Evolutionary conservation across 2,113 vertebrate species (phyloP).

Genomic region (Scatophagus argus): DNA sequence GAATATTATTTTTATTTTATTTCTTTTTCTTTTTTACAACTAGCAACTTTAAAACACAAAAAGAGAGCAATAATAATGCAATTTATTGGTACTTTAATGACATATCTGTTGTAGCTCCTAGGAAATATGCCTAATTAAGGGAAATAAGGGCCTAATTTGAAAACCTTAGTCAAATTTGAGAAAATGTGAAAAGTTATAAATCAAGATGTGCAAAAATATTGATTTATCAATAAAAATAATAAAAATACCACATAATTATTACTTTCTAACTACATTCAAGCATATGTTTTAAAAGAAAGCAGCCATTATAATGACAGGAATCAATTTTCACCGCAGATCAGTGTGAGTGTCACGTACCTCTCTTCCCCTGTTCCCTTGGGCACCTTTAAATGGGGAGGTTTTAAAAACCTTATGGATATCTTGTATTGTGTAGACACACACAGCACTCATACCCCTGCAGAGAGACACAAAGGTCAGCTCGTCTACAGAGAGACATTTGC

Average conservation of each 20-base stretch:
- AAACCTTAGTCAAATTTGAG: neutral
- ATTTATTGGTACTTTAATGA: neutral
- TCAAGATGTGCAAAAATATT: too few species aligned
- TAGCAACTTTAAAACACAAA: neutral
- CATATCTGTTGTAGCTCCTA: neutral
- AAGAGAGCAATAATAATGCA: neutral
- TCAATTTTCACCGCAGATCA: neutral
- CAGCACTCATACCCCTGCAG: conserved; percentile 77
- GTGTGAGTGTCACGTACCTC: conserved; percentile 42
- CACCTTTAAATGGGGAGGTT: conserved; percentile 52
- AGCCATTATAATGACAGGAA: too few species aligned
- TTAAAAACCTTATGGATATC: conserved; percentile 68
- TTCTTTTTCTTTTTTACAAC: too few species aligned
- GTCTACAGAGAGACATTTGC: neutral
- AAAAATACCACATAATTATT: too few species aligned
- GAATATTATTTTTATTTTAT: too few species aligned
- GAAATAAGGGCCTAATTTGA: neutral
- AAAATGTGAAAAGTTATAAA: too few species aligned
- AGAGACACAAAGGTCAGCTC: conserved; percentile 30
- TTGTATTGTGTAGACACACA: conserved; percentile 76
- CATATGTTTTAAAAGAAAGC: too few species aligned
- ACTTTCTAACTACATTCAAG: too few species aligned
- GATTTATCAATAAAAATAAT: neutral
- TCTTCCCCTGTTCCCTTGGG: neutral
- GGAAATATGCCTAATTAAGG: too few species aligned